A percentile compares a stretch with the other conserved stretches of the same genome.
phyloP scores from a whole-genome alignment of 2,888 invertebrate genomes.

The Pyrocoelia pectoralis region DNA sequence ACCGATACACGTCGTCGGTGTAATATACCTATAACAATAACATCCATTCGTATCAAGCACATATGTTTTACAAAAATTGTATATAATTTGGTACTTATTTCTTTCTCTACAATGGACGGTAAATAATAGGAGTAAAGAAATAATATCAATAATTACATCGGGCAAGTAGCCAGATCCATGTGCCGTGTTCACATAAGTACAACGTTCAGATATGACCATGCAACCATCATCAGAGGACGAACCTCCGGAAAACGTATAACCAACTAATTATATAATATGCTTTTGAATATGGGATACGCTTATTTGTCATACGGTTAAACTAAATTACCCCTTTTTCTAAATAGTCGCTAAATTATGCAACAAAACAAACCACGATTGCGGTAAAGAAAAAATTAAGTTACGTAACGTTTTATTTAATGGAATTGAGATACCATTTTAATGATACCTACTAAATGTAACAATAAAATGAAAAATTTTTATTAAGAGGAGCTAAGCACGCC shows the following conservation, averaged over 20 bases:
- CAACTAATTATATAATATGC: slow-evolving; percentile 44
- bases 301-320: slow-evolving; percentile 36
- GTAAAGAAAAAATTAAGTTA: no score
- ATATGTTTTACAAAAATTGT: slow-evolving; percentile 60
- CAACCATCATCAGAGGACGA: slow-evolving; percentile 44
- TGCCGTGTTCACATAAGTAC: slow-evolving; percentile 58
- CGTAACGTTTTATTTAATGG: no score
- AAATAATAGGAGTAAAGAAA: slow-evolving; percentile 59
- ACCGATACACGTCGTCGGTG: slow-evolving; percentile 28
- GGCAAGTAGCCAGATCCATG: slow-evolving; percentile 59
- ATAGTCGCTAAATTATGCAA: slow-evolving; percentile 32
- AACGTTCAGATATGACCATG: slow-evolving; percentile 45
- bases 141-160: slow-evolving; percentile 61
- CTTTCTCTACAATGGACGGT: slow-evolving; percentile 60
- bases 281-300: slow-evolving; percentile 37
- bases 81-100: slow-evolving; percentile 60
- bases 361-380: no score
- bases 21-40: slow-evolving; percentile 42
- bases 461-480: no score
- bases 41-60: slow-evolving; percentile 45
- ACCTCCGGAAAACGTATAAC: slow-evolving; percentile 48
- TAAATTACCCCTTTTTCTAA: slow-evolving; percentile 33
- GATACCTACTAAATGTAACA: no score
- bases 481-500: slow-evolving; percentile 2
- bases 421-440: no score